These are phyloP conservation scores for Oncorhynchus mykiss DNA, from an alignment of 2,113 vertebrate species.

Conservation along the genomic window DNA sequence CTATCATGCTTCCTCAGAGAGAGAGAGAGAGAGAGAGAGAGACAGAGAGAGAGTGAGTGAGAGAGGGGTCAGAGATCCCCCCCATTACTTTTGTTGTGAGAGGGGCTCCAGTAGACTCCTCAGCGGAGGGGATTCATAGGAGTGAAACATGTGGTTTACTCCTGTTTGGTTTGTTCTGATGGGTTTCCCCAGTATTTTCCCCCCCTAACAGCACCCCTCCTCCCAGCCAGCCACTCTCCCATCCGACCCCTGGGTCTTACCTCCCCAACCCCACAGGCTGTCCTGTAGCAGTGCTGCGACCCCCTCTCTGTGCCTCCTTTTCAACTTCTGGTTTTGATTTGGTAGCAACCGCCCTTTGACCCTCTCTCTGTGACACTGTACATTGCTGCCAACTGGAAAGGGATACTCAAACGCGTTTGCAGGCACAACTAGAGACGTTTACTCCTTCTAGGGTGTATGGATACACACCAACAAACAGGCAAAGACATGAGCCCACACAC, in stretches of 20 bases:
- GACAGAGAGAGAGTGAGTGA: too few species aligned
- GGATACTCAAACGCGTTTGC: too few species aligned
- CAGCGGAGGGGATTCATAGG: background rate
- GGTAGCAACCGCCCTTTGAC: conserved; percentile 41
- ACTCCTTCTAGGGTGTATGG: too few species aligned
- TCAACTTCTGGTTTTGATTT: conserved; percentile 69
- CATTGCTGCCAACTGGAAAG: too few species aligned
- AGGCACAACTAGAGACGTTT: too few species aligned
- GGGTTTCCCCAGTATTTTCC: background rate
- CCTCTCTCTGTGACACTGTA: too few species aligned
- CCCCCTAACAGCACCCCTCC: background rate
- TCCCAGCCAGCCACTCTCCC: conserved; percentile 12
- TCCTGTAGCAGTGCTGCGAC: background rate
- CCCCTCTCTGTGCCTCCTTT: conserved; percentile 44
- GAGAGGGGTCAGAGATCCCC: background rate
- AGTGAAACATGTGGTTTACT: conserved; percentile 57
- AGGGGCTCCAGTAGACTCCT: background rate
- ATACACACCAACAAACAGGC: too few species aligned
- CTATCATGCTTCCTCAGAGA: conserved; percentile 40
- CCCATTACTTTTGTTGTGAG: conserved; percentile 25
- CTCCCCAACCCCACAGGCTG: conserved; percentile 31
- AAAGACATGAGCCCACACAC: too few species aligned
- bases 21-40: background rate
- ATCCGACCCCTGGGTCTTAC: background rate
- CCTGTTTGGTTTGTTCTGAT: conserved; percentile 35